Evolutionary conservation across 2,797 vertebrate genomes (phyloP), one percentile per base, ranked within the genome.

Genomic region (Oreochromis mossambicus): DNA sequence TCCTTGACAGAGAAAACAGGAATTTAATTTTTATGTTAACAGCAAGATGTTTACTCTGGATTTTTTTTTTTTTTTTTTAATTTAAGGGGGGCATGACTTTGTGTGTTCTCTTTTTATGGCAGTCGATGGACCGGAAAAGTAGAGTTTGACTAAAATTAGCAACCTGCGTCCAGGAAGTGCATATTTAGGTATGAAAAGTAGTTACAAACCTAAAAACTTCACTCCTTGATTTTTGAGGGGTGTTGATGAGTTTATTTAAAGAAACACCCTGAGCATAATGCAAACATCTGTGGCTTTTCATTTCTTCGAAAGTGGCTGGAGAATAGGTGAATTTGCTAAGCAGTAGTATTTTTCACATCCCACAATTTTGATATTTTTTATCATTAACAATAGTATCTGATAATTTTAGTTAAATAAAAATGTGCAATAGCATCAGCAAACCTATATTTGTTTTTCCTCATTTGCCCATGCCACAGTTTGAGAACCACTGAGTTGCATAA

Each of bases 1-100:
- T 98, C 96, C 98, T 99, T 93, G 73, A 94, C 91, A 92, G 7
- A 85, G 46, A 88, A 85, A 87, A 89, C n/a, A 86, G 46, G 9
- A 8, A 4, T 15, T 78, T 43, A 77, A 82, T n/a, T 56, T 26
- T n/a, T 51, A 56, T 17, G 2, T 77, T 83, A 75, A 55, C 14
- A 51, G 14, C 11, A 8, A 56, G n/a, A 70, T 55, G 66, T 84
- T 90, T 78, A 29, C 19, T 55, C 21, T 34, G 48, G 75, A 81
- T 82, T 77, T 79, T 73, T 1, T 36, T 9, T 73, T 1, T 36
- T 9, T 12, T 41, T n/a, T 41, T 9, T 17, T 48, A 3, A 21
- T 43, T 68, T 68, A 24, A 43, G 21, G 36, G 10, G 43, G 15
- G 24, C 24, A 13, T 73, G 15, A n/a, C 15, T 50, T 29, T 32